Conservation (phyloP, 1,140 invertebrate genomes). For the Anastrepha ludens region DNA sequence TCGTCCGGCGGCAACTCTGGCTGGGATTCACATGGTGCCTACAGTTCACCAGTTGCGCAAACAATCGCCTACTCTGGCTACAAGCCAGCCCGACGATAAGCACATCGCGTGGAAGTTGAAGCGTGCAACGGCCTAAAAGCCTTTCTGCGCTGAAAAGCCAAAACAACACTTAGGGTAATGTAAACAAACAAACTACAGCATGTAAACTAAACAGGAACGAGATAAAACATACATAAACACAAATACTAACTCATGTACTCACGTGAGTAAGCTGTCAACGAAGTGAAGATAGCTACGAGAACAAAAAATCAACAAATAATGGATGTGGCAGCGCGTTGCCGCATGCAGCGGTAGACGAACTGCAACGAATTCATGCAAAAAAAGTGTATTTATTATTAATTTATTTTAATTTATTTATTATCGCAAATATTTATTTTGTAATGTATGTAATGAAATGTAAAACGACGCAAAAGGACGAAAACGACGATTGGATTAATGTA, state of each 20-base stretch:
- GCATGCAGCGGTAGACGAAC: not conserved
- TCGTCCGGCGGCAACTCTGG: slow-evolving; percentile 66
- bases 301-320: not conserved
- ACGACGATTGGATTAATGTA: slow-evolving; percentile 1
- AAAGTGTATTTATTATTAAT: slow-evolving; percentile 57
- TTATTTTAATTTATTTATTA: slow-evolving; percentile 59
- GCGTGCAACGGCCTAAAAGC: not conserved
- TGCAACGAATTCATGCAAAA: slow-evolving; percentile 11
- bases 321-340: not conserved
- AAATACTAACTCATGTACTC: not conserved
- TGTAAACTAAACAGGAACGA: slow-evolving; percentile 18
- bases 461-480: slow-evolving; percentile 7
- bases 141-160: slow-evolving; percentile 53
- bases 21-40: slow-evolving; percentile 73
- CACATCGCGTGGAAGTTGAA: not conserved
- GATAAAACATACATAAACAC: slow-evolving; percentile 5
- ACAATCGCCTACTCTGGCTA: slow-evolving; percentile 75
- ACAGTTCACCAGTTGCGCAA: slow-evolving; percentile 74
- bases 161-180: slow-evolving; percentile 53
- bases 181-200: slow-evolving; percentile 56
- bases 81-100: slow-evolving; percentile 72
- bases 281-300: not conserved
- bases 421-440: slow-evolving; percentile 50
- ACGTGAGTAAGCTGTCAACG: not conserved
- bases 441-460: slow-evolving; percentile 54